These are phyloP conservation scores for Equus quagga DNA, from an alignment of 2,113 vertebrate genomes.

Conservation along the genomic window DNA sequence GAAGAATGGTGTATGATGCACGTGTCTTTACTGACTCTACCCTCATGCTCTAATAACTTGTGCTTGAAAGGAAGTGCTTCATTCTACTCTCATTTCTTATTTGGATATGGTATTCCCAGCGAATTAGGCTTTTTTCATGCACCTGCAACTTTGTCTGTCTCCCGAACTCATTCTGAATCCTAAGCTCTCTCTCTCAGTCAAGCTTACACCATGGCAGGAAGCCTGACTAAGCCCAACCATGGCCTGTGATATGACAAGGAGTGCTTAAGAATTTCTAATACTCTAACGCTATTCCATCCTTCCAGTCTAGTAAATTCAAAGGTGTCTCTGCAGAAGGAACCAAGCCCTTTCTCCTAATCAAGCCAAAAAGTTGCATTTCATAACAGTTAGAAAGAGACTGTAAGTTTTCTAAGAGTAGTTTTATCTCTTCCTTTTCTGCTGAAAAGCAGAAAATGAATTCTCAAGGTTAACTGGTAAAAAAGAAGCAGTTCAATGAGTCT, in stretches of 20 bases:
- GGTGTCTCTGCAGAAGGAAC: background rate
- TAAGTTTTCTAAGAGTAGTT: background rate
- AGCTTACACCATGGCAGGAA: background rate
- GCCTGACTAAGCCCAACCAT: background rate
- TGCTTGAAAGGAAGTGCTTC: background rate
- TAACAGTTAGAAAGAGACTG: background rate
- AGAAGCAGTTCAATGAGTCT: constrained; percentile 52
- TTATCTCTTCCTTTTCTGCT: background rate
- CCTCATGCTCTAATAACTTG: background rate
- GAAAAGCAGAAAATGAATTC: constrained; percentile 42
- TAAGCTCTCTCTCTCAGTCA: background rate
- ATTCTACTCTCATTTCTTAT: background rate
- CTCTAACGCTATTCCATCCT: background rate
- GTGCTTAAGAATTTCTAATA: background rate
- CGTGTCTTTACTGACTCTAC: background rate
- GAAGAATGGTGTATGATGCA: background rate
- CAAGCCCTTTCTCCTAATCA: background rate
- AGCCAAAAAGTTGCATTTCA: background rate
- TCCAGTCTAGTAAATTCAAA: background rate
- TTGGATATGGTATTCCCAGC: background rate
- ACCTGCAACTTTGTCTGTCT: background rate
- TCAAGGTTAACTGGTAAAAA: constrained; percentile 52
- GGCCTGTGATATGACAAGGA: background rate
- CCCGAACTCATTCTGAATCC: background rate
- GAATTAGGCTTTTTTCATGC: background rate